Evolutionary conservation across 2,113 vertebrate genomes (phyloP).

Genomic region (Nyctereutes procyonoides): DNA sequence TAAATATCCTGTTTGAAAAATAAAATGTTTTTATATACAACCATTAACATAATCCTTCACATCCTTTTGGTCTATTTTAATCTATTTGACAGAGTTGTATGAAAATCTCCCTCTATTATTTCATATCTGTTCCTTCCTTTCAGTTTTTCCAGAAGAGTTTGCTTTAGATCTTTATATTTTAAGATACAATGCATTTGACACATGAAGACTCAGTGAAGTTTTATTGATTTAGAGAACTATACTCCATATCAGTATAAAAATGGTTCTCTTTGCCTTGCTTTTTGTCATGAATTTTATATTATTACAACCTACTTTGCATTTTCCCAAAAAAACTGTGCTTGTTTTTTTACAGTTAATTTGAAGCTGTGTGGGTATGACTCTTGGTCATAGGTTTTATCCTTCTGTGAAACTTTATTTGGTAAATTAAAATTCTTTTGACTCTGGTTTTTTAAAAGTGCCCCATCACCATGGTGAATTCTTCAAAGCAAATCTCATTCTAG

Average conservation of each 20-base stretch:
- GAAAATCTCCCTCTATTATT: not conserved
- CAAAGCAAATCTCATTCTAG: not conserved
- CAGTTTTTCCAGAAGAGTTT: not conserved
- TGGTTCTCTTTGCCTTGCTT: not conserved
- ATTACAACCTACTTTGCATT: not conserved
- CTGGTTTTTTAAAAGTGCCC: not conserved
- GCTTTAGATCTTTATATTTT: not conserved
- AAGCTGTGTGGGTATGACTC: not conserved
- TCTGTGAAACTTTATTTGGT: not conserved
- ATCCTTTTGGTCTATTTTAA: not conserved
- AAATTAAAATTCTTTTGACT: constrained; percentile 31
- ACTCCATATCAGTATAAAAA: not conserved
- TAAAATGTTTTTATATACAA: not conserved
- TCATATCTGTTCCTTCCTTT: not conserved
- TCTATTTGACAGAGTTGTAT: not conserved
- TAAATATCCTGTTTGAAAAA: not conserved
- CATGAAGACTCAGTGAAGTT: not conserved
- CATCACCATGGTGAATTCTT: not conserved
- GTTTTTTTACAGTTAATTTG: not conserved
- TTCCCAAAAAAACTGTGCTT: not conserved
- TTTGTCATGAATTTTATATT: constrained; percentile 40
- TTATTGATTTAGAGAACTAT: not conserved
- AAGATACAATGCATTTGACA: not conserved
- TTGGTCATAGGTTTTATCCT: not conserved
- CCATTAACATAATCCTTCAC: not conserved